phyloP scores from a whole-genome alignment of 2,888 invertebrate species.

The Lingula anatina region DNA sequence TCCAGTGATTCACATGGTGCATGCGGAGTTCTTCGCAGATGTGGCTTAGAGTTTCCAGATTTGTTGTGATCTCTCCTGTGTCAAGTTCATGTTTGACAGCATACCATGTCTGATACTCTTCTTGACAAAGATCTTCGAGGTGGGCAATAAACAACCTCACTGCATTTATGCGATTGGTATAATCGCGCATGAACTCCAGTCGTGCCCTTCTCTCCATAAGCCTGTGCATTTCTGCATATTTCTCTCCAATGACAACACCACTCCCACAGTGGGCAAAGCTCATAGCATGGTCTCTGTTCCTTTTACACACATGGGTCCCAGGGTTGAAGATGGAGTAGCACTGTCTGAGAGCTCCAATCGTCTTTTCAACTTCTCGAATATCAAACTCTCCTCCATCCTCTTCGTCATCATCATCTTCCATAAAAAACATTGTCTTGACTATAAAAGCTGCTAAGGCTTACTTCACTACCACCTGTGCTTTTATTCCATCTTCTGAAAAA shows the following conservation, averaged over 20 bases:
- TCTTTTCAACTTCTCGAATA: slow-evolving; percentile 28
- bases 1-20: slow-evolving; percentile 45
- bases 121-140: slow-evolving; percentile 28
- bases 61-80: slow-evolving; percentile 18
- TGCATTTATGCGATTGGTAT: slow-evolving; percentile 29
- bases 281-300: slow-evolving; percentile 30
- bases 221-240: slow-evolving; percentile 31
- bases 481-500: too few relatives aligned
- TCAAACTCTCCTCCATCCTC: slow-evolving; percentile 18
- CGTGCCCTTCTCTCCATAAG: slow-evolving; percentile 35
- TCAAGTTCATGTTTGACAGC: slow-evolving; percentile 34
- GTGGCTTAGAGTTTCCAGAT: slow-evolving; percentile 40
- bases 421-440: slow-evolving; percentile 12
- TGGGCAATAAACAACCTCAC: slow-evolving; percentile 33
- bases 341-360: slow-evolving; percentile 25
- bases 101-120: slow-evolving; percentile 38
- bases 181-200: slow-evolving; percentile 39
- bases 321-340: slow-evolving; percentile 37
- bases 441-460: too few relatives aligned
- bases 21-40: slow-evolving; percentile 48
- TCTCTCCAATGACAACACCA: slow-evolving; percentile 27
- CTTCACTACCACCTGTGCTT: too few relatives aligned
- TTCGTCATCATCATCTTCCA: slow-evolving; percentile 4
- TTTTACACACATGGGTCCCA: slow-evolving; percentile 36
- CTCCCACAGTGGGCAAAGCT: slow-evolving; percentile 42